Evolutionary conservation across 2,888 invertebrate genomes (phyloP).

Genomic region (Nesidiocoris tenuis): DNA sequence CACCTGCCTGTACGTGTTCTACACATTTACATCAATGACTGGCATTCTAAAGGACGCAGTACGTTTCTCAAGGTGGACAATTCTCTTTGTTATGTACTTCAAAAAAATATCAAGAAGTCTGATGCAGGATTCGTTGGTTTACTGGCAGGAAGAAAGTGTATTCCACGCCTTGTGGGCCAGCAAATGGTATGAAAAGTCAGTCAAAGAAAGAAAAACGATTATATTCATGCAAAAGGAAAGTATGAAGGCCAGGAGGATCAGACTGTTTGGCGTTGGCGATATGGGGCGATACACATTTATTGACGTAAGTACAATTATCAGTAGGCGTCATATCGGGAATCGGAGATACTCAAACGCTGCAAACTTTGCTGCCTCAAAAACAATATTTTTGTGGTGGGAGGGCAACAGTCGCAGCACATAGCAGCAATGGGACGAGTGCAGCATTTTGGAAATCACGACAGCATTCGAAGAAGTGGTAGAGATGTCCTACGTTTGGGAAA

Average conservation of each 20-base stretch:
- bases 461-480: too few relatives aligned
- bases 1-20: conserved; percentile 20
- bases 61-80: too few relatives aligned
- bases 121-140: too few relatives aligned
- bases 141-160: conserved; percentile 32
- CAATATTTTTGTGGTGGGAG: background rate
- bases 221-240: conserved; percentile 25
- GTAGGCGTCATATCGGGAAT: too few relatives aligned
- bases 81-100: too few relatives aligned
- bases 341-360: too few relatives aligned
- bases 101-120: too few relatives aligned
- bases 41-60: conserved; percentile 27
- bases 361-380: too few relatives aligned
- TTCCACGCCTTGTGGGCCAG: conserved; percentile 22
- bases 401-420: background rate
- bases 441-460: too few relatives aligned
- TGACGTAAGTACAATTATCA: conserved; percentile 6
- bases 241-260: conserved; percentile 1
- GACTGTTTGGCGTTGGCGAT: conserved; percentile 21
- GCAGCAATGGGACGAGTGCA: too few relatives aligned
- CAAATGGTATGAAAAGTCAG: conserved; percentile 14
- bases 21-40: conserved; percentile 25
- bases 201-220: background rate
- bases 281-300: conserved; percentile 29
- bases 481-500: too few relatives aligned